phyloP scores from a whole-genome alignment of 2,113 vertebrate species.

The Sciurus niger region DNA sequence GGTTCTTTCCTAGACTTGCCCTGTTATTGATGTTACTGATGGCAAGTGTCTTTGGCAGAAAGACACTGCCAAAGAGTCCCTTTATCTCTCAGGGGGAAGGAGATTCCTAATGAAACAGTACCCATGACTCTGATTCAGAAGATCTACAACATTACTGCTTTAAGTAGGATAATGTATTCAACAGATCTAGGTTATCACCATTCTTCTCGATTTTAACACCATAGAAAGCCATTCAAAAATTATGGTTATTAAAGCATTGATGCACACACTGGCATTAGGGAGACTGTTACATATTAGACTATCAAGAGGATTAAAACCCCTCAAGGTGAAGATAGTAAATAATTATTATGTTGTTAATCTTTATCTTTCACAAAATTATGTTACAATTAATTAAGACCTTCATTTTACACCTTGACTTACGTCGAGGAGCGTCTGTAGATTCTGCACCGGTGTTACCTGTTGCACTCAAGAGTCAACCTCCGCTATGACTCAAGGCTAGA shows the following conservation, averaged over 20 bases:
- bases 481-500: neutral
- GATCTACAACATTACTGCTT: neutral
- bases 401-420: neutral
- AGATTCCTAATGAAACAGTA: neutral
- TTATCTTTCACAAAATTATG: conserved; percentile 40
- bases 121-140: neutral
- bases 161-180: neutral
- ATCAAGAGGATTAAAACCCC: conserved; percentile 52
- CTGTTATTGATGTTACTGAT: neutral
- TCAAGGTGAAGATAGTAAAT: conserved; percentile 33
- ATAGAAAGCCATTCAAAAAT: neutral
- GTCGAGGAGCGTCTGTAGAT: neutral
- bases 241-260: conserved; percentile 64
- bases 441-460: neutral
- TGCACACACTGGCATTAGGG: neutral
- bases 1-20: neutral
- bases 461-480: fast-evolving
- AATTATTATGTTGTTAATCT: neutral
- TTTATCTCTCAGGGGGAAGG: neutral
- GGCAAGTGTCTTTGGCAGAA: neutral
- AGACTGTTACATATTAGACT: conserved; percentile 37
- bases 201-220: neutral
- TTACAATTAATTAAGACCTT: neutral
- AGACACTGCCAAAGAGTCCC: no score
- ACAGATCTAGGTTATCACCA: neutral